phyloP scores from a whole-genome alignment of 2,888 invertebrate species.

The Boloria selene region DNA sequence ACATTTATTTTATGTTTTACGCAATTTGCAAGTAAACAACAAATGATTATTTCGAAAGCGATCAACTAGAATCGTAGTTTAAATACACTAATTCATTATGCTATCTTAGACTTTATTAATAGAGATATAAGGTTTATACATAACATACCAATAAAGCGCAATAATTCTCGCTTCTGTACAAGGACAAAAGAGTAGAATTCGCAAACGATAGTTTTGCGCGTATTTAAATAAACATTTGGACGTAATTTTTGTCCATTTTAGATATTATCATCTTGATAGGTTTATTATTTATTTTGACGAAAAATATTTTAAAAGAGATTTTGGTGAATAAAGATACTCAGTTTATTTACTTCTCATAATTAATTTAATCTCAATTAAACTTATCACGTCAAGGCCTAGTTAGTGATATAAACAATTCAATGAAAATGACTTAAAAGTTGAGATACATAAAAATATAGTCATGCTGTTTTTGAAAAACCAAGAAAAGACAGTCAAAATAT shows the following conservation, averaged over 20 bases:
- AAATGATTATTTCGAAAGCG: constrained; percentile 17
- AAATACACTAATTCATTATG: background rate
- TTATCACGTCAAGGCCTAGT: too few relatives aligned
- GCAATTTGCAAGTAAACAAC: constrained; percentile 18
- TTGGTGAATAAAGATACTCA: background rate
- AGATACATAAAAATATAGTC: too few relatives aligned
- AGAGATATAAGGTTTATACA: background rate
- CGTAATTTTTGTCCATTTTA: constrained; percentile 2
- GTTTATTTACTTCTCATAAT: background rate
- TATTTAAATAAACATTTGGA: background rate
- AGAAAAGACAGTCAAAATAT: too few relatives aligned
- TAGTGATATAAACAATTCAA: too few relatives aligned
- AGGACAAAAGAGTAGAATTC: constrained; percentile 13
- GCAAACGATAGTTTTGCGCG: constrained; percentile 8
- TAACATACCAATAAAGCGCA: background rate
- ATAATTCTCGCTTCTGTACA: background rate
- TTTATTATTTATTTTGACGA: background rate
- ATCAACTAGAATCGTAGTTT: background rate
- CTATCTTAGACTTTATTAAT: background rate
- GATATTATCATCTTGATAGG: background rate
- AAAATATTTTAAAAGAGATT: background rate
- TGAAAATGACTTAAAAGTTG: too few relatives aligned
- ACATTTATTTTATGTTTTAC: constrained; percentile 11
- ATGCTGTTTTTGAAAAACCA: too few relatives aligned
- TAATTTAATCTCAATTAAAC: too few relatives aligned